Percentiles rank a stretch among this genome's conserved stretches.
phyloP scores from a whole-genome alignment of 1,140 invertebrate species.

The Palaemon carinicauda region DNA sequence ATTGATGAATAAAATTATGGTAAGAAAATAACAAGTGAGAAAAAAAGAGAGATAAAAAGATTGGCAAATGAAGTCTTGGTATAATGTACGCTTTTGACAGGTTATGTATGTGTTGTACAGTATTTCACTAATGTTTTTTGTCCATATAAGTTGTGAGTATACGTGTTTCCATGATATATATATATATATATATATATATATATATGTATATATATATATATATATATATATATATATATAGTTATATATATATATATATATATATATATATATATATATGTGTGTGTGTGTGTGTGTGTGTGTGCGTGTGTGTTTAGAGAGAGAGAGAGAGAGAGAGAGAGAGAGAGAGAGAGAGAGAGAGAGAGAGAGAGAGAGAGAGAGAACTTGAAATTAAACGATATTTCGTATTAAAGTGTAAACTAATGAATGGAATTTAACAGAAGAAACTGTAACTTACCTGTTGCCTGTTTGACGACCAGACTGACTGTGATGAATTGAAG shows the following conservation, averaged over 20 bases:
- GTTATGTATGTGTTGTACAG: too few species aligned
- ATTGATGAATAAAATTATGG: too few species aligned
- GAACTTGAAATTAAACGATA: not conserved
- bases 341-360: not conserved
- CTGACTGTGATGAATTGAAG: too few species aligned
- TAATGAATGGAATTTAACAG: too few species aligned
- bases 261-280: conserved; percentile 4
- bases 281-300: conserved; percentile 7
- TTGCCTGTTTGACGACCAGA: too few species aligned
- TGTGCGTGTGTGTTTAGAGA: not conserved
- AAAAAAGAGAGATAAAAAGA: too few species aligned
- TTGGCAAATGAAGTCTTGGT: too few species aligned
- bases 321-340: not conserved
- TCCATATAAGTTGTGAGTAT: not conserved
- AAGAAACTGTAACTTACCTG: too few species aligned
- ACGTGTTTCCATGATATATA: not conserved
- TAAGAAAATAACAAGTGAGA: too few species aligned
- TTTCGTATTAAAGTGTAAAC: too few species aligned
- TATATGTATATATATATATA: not conserved
- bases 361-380: not conserved
- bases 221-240: not conserved
- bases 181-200: conserved; percentile 7
- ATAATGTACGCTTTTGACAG: too few species aligned
- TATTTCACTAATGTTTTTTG: too few species aligned
- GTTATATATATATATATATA: conserved; percentile 7